Conservation (phyloP, 1,140 invertebrate species). For the Tenebrio molitor region DNA sequence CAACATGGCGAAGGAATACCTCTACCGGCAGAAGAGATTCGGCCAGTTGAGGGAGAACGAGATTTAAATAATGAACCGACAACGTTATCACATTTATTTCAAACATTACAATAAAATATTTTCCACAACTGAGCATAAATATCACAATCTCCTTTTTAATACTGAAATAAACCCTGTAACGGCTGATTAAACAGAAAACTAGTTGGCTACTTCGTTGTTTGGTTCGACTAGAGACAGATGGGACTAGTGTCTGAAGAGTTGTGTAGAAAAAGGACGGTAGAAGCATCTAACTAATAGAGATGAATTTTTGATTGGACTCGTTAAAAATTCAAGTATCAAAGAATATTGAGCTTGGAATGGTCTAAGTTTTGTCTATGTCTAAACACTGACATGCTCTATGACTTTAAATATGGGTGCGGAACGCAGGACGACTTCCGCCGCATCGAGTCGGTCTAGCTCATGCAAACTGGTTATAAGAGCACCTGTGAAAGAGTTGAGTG, state of each 20-base stretch:
- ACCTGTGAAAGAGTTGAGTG: conserved; percentile 53
- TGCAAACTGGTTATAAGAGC: conserved; percentile 62
- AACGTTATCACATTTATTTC: conserved; percentile 27
- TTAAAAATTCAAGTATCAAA: conserved; percentile 23
- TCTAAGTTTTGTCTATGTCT: neutral
- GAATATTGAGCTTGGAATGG: neutral
- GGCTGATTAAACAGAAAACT: conserved; percentile 17
- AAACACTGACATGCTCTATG: conserved; percentile 52
- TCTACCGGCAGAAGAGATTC: conserved; percentile 35
- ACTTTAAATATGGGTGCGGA: conserved; percentile 60
- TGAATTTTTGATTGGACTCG: conserved; percentile 15
- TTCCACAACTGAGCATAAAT: conserved; percentile 42
- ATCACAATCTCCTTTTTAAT: conserved; percentile 43
- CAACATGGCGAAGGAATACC: conserved; percentile 42
- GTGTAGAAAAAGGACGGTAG: conserved; percentile 42
- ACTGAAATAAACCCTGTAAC: conserved; percentile 47
- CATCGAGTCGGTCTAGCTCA: conserved; percentile 62
- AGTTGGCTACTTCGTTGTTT: conserved; percentile 6
- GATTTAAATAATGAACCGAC: neutral
- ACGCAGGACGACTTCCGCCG: conserved; percentile 60
- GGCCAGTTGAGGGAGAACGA: neutral
- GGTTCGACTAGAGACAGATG: neutral
- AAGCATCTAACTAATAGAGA: conserved; percentile 31
- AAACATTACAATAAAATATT: conserved; percentile 44
- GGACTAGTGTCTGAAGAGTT: too few species aligned